Conservation (phyloP, 2,797 vertebrate genomes). For the Anabas testudineus region DNA sequence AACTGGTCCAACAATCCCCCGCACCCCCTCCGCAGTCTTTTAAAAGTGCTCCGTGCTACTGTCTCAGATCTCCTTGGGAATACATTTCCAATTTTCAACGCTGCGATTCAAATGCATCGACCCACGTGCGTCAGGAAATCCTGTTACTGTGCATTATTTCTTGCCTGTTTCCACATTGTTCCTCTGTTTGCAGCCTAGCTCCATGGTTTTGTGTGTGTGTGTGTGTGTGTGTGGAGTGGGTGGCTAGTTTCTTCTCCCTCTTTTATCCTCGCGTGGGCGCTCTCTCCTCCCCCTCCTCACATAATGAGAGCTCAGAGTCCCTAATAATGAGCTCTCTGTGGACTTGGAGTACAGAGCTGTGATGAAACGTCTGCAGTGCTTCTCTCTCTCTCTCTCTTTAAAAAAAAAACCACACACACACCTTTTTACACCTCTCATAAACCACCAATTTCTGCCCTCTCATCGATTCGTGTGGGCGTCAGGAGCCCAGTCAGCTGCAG, state of each 20-base stretch:
- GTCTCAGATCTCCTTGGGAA: conserved; percentile 75
- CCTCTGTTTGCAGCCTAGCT: conserved; percentile 6
- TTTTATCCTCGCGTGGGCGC: neutral
- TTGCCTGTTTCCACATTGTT: conserved; percentile 10
- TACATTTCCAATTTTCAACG: conserved; percentile 55
- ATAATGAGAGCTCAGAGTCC: conserved; percentile 28
- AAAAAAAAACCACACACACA: conserved; percentile 15
- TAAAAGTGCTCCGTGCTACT: conserved; percentile 62
- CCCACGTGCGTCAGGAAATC: conserved; percentile 50
- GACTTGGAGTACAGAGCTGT: conserved; percentile 52
- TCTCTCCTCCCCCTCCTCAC: conserved; percentile 21
- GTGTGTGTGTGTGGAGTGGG: conserved; percentile 6
- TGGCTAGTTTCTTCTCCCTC: conserved; percentile 9
- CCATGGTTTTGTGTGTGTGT: neutral
- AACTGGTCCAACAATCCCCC: conserved; percentile 47
- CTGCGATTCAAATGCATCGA: conserved; percentile 30
- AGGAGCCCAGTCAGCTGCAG: conserved; percentile 55
- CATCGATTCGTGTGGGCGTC: conserved; percentile 60
- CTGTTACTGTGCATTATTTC: conserved; percentile 49
- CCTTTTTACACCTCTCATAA: conserved; percentile 58
- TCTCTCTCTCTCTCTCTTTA: conserved; percentile 15
- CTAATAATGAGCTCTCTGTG: conserved; percentile 63
- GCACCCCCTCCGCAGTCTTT: conserved; percentile 36
- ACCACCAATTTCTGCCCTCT: conserved; percentile 63
- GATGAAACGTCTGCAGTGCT: conserved; percentile 73